A percentile compares a stretch with the other conserved stretches of the same genome.
These are phyloP conservation scores for Patella depressa DNA, from an alignment of 2,888 invertebrate genomes.

Conservation along the genomic window DNA sequence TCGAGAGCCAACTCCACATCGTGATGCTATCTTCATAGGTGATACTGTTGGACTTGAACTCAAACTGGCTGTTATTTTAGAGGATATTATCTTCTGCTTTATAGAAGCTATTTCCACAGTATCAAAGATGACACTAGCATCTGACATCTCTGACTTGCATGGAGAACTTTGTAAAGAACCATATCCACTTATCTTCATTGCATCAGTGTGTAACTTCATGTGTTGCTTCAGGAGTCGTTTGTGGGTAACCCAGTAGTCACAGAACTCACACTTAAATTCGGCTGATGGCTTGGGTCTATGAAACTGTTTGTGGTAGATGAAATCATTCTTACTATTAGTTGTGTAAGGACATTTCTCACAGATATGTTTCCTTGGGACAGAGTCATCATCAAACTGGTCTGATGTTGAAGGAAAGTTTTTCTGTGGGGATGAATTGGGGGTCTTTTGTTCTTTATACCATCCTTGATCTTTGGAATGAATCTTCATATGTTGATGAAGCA, in stretches of 20 bases:
- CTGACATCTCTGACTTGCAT: conserved; percentile 57
- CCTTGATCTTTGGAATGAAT: conserved; percentile 15
- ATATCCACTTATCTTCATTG: conserved; percentile 17
- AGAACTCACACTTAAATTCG: conserved; percentile 85
- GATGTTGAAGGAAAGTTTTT: conserved; percentile 26
- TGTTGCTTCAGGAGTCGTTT: conserved; percentile 86
- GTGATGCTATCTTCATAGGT: conserved; percentile 58
- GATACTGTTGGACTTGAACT: conserved; percentile 56
- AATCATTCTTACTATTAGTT: conserved; percentile 88
- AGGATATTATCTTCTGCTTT: conserved; percentile 66
- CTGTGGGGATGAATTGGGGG: conserved; percentile 28
- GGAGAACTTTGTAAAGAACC: conserved; percentile 50
- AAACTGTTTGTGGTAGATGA: conserved; percentile 88
- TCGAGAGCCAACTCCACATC: conserved; percentile 51
- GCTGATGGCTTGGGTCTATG: conserved; percentile 81
- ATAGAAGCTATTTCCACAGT: conserved; percentile 62
- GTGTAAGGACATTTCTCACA: conserved; percentile 88
- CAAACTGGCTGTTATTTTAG: conserved; percentile 63
- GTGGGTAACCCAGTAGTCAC: conserved; percentile 87
- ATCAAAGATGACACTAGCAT: conserved; percentile 57
- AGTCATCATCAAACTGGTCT: conserved; percentile 20
- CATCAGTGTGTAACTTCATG: conserved; percentile 79
- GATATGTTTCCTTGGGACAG: conserved; percentile 77
- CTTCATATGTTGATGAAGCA: conserved; percentile 78
- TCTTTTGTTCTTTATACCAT: conserved; percentile 30